Base-by-base conservation (phyloP, 2,888 invertebrate species). In the Resseliella maxima region DNA sequence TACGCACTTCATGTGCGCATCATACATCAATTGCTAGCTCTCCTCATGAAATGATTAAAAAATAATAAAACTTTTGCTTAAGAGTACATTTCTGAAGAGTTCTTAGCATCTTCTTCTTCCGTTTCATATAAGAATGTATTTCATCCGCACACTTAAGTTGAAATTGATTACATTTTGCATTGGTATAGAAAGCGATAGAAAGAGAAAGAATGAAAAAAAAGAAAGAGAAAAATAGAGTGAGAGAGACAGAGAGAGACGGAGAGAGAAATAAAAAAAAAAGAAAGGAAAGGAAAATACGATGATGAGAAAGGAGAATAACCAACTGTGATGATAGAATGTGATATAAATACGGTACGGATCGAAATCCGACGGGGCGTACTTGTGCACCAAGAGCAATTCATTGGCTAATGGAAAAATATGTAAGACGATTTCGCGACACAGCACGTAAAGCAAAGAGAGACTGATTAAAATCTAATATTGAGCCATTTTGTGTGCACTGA, bases 401-500 rank as follows among this genome's bases (percentile, higher is more conserved):
- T 72, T 72, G 72, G 72, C 72, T 72, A 72, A 72, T 72, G 35
- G 72, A 38, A 83, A 83, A 83, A 83, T 64, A 36, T 83, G 21
- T 24, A 36, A 83, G 31, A 31, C 15, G 31, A 72, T 59, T 59
- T 59, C 27, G 72, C 72, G 31, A 72, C 72, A 31, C 72, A 72
- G 72, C 24, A 83, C 83, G 83, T 38, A 83, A 38, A 83, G 38
- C 83, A 83, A 83, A 83, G 83, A 83, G n/a, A 83, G n/a, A 83
- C 83, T 83, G 83, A 83, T 83, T 83, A 36, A 83, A 83, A 83
- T 83, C 83, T 83, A 83, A 83, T 83, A 83, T 83, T 24, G 38
- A 83, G 83, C 36, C 83, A 83, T 83, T 83, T 38, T 83, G 83
- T 83, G 83, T 38, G 36, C 21, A 83, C n/a, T 83, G 38, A 83